These are phyloP conservation scores for Drosophila triauraria DNA, from an alignment of 1,140 invertebrate genomes.

Conservation along the genomic window DNA sequence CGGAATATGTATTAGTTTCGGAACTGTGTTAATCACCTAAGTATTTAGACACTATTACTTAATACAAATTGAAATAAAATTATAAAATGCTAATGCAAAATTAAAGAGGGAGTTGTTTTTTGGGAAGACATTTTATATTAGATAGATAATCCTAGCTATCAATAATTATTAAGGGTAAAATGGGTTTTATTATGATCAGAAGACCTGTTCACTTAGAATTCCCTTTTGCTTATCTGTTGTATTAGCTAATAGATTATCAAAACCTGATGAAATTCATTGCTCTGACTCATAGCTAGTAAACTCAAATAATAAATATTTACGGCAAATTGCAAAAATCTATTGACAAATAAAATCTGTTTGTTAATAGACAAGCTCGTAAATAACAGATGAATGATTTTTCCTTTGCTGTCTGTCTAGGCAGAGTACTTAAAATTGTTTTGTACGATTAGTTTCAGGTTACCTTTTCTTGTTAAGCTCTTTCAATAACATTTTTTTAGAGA, in stretches of 20 bases:
- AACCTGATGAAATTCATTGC: slow-evolving; percentile 7
- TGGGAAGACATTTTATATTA: no score
- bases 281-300: slow-evolving; percentile 10
- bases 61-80: slow-evolving; percentile 67
- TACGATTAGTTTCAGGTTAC: not conserved
- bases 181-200: not conserved
- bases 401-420: not conserved
- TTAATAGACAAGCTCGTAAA: not conserved
- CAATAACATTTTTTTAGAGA: no score
- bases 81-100: slow-evolving; percentile 53
- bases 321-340: slow-evolving; percentile 4
- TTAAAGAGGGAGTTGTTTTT: not conserved
- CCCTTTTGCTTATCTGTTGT: not conserved
- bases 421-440: not conserved
- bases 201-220: not conserved
- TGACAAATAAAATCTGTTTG: slow-evolving; percentile 19
- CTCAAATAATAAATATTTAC: slow-evolving; percentile 14
- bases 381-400: not conserved
- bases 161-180: not conserved
- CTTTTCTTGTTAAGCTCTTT: not conserved
- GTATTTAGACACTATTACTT: slow-evolving; percentile 83
- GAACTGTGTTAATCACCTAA: slow-evolving; percentile 83
- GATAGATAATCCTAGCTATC: not conserved
- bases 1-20: slow-evolving; percentile 78
- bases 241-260: slow-evolving; percentile 8